These are phyloP conservation scores for Hemiscyllium ocellatum DNA, from an alignment of 2,113 vertebrate species.

Conservation along the genomic window DNA sequence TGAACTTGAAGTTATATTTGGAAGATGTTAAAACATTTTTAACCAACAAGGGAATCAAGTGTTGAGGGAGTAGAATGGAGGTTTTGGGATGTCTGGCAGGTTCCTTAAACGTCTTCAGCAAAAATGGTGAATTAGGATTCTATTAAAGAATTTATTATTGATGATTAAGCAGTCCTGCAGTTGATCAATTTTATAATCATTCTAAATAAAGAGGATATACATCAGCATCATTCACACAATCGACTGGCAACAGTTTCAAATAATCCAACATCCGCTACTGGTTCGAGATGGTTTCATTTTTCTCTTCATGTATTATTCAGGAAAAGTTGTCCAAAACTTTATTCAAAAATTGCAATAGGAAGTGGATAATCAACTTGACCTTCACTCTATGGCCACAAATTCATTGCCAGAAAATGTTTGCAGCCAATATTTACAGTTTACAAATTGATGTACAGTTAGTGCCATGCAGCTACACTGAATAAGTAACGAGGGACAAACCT, in stretches of 20 bases:
- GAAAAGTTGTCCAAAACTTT: neutral
- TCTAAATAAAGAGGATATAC: neutral
- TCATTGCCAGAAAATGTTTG: neutral
- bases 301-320: neutral
- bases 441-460: neutral
- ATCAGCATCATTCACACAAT: neutral
- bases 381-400: neutral
- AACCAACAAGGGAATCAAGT: too few species aligned
- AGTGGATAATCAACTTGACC: neutral
- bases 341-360: neutral
- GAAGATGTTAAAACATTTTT: too few species aligned
- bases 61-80: too few species aligned
- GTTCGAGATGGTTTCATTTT: neutral
- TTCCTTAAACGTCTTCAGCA: too few species aligned
- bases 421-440: neutral
- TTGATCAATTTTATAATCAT: neutral
- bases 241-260: neutral
- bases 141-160: too few species aligned
- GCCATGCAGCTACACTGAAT: neutral
- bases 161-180: neutral
- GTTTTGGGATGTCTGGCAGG: too few species aligned
- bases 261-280: neutral
- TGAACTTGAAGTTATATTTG: too few species aligned
- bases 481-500: constrained; percentile 56
- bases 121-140: neutral